A percentile compares a stretch with the other conserved stretches of the same genome.
Evolutionary conservation across 2,888 invertebrate genomes (phyloP).

Genomic region (Tineola bisselliella): DNA sequence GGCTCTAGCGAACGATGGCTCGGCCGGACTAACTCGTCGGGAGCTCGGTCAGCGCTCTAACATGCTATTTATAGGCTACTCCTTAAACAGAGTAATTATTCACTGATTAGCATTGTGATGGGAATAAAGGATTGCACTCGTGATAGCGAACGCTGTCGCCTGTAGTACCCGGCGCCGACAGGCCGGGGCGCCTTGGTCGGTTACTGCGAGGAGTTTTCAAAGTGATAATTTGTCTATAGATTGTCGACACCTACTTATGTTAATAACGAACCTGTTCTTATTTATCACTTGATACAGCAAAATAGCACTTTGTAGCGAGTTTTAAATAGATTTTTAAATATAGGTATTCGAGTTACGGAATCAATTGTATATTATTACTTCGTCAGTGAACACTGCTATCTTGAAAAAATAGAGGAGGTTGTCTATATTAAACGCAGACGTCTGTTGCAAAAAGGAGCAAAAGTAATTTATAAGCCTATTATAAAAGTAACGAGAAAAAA

Average conservation of each 20-base stretch:
- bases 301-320: background rate
- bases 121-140: slow-evolving; percentile 67
- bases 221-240: slow-evolving; percentile 8
- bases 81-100: slow-evolving; percentile 70
- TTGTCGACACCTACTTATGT: slow-evolving; percentile 13
- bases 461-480: slow-evolving; percentile 5
- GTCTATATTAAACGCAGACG: background rate
- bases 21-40: slow-evolving; percentile 64
- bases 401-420: background rate
- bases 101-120: slow-evolving; percentile 66
- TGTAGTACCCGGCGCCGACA: slow-evolving; percentile 39
- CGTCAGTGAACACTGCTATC: slow-evolving; percentile 5
- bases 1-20: slow-evolving; percentile 6
- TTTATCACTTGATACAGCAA: background rate
- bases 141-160: slow-evolving; percentile 63
- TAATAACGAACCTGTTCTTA: slow-evolving; percentile 4
- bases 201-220: background rate
- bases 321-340: slow-evolving; percentile 11
- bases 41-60: slow-evolving; percentile 65
- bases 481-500: background rate
- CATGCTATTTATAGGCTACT: slow-evolving; percentile 67
- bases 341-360: background rate
- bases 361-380: slow-evolving; percentile 10
- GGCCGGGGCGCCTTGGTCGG: slow-evolving; percentile 18
- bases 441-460: background rate